Conservation (phyloP, 2,113 vertebrate genomes). For the Callospermophilus lateralis region DNA sequence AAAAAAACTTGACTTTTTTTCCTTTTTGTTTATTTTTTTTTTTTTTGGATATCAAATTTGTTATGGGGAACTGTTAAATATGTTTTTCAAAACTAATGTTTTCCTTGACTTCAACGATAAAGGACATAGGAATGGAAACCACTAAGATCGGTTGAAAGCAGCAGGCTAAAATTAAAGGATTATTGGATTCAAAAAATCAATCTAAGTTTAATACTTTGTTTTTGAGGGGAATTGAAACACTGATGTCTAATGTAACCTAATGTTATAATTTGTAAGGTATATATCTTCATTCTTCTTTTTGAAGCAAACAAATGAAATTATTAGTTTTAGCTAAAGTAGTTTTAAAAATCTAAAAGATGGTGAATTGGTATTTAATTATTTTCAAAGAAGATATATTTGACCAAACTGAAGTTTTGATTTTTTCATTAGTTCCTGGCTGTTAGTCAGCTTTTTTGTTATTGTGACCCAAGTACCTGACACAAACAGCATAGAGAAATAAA, state of each 20-base stretch:
- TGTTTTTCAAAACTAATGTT: neutral
- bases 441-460: too few species aligned
- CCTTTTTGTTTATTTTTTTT: neutral
- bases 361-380: neutral
- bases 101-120: neutral
- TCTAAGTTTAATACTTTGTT: neutral
- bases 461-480: too few species aligned
- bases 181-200: neutral
- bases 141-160: neutral
- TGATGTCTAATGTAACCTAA: neutral
- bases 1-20: too few species aligned
- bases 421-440: neutral
- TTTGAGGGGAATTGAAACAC: neutral
- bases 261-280: conserved; percentile 19
- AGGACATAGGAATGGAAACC: neutral
- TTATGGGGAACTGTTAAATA: neutral
- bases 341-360: neutral
- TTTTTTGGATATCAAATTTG: neutral
- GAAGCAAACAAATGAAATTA: neutral
- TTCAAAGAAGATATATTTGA: neutral
- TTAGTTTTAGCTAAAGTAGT: neutral
- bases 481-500: too few species aligned
- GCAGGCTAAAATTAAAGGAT: neutral
- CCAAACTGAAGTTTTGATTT: neutral
- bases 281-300: neutral